Evolutionary conservation across 1,140 invertebrate genomes (phyloP), one percentile per base, ranked within the genome.

Genomic region (Euura saliciscinereae): DNA sequence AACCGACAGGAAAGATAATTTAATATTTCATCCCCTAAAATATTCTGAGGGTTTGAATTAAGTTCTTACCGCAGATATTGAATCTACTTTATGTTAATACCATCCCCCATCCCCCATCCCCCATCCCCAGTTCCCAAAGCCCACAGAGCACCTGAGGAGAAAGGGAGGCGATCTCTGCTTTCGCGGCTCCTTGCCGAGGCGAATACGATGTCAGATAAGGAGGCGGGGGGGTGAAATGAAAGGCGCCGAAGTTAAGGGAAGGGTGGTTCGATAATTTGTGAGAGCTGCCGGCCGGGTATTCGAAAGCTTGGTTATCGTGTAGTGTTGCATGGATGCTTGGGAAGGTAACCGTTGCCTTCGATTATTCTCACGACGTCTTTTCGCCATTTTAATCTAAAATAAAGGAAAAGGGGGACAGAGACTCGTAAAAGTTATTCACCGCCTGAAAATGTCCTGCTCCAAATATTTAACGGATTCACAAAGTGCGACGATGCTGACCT

Each of bases 41-140:
- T 71, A 80, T 82, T 81, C 74, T 72, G 66, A 51, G 72, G 74
- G 80, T 81, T 79, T 79, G 76, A 82, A 82, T 82, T 82, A 83
- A 82, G 77, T 79, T 79, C 77, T 78, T 77, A 79, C 75, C 78
- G 67, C 45, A 74, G 79, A 83, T 82, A 83, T 82, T 81, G 79
- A 83, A 80, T 84, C 79, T 75, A 78, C 76, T 83, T 83, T 83
- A 85, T 83, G 80, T 81, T 83, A 84, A 84, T 82, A 72, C 43
- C 75, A 75, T 80, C 75, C 70, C 71, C 67, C 44, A 69, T 28
- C 28, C 73, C 68, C 65, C 68, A 43, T 8, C 66, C 8, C 8
- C 68, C 42, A 69, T 10, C 68, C 51, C 13, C 51, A 59, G 51
- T 11, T n/a, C 51, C 51, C 6, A 59, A 59, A 59, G 51, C 51